phyloP scores from a whole-genome alignment of 2,888 invertebrate genomes.

The Cremastinae sp. region DNA sequence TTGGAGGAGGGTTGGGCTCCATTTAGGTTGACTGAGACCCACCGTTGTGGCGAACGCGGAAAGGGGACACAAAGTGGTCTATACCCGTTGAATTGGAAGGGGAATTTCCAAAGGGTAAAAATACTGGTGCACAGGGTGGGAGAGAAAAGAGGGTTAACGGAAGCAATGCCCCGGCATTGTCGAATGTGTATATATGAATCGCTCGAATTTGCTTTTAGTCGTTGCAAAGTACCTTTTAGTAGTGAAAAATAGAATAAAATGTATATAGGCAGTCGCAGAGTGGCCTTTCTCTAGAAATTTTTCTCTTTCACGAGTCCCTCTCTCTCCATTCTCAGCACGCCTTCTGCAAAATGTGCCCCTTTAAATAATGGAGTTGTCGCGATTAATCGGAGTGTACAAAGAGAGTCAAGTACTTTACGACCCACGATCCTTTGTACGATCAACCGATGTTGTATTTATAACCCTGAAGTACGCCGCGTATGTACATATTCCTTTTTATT shows the following conservation, averaged over 20 bases:
- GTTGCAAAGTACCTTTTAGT: slow-evolving; percentile 61
- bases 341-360: slow-evolving; percentile 24
- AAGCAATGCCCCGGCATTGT: slow-evolving; percentile 48
- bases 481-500: slow-evolving; percentile 8
- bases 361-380: slow-evolving; percentile 52
- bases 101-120: slow-evolving; percentile 31
- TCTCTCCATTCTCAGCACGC: slow-evolving; percentile 19
- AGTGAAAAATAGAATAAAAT: slow-evolving; percentile 61
- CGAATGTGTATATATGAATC: slow-evolving; percentile 56
- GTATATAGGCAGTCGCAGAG: slow-evolving; percentile 22
- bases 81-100: slow-evolving; percentile 33
- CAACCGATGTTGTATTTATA: slow-evolving; percentile 37
- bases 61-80: slow-evolving; percentile 61
- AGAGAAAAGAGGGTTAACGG: slow-evolving; percentile 37
- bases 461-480: slow-evolving; percentile 13
- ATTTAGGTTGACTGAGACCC: slow-evolving; percentile 52
- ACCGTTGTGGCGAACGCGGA: slow-evolving; percentile 59
- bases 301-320: slow-evolving; percentile 18
- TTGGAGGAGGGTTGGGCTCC: slow-evolving; percentile 47
- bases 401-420: slow-evolving; percentile 48
- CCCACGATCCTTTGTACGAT: slow-evolving; percentile 43
- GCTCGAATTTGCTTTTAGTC: slow-evolving; percentile 62
- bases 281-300: slow-evolving; percentile 28
- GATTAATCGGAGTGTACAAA: slow-evolving; percentile 50
- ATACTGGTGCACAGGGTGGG: background rate